These are phyloP conservation scores for Falco columbarius DNA, from an alignment of 2,797 vertebrate genomes.

Conservation along the genomic window DNA sequence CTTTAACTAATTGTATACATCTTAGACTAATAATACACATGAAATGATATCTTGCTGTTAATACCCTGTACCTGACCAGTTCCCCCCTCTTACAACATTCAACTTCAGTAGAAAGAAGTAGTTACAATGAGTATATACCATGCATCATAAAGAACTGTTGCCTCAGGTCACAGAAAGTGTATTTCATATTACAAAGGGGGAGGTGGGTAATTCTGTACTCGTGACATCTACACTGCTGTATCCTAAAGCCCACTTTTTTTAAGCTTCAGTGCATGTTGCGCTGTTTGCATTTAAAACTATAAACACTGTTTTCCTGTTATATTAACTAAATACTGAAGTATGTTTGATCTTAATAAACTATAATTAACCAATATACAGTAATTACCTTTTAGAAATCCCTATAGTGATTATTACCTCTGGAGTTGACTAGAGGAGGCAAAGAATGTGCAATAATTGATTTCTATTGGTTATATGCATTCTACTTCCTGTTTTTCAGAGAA, in stretches of 20 bases:
- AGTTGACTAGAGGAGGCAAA: constrained; percentile 64
- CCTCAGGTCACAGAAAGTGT: constrained; percentile 30
- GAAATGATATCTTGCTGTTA: constrained; percentile 44
- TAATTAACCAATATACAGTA: constrained; percentile 75
- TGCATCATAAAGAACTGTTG: neutral
- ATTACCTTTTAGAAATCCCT: constrained; percentile 77
- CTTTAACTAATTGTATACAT: constrained; percentile 31
- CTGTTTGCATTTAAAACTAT: constrained; percentile 48
- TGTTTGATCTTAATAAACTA: constrained; percentile 55
- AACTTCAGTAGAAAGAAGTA: neutral
- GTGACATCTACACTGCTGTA: constrained; percentile 23
- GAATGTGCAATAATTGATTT: constrained; percentile 71
- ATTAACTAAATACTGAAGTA: constrained; percentile 50
- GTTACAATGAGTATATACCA: neutral
- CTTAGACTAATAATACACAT: constrained; percentile 32
- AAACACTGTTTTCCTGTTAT: constrained; percentile 55
- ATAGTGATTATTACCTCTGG: constrained; percentile 74
- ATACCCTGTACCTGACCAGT: neutral
- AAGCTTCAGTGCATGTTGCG: constrained; percentile 4
- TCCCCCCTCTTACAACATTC: neutral
- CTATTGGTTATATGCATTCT: constrained; percentile 60
- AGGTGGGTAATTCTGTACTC: neutral
- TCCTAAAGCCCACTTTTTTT: neutral
- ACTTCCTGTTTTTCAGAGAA: constrained; percentile 55
- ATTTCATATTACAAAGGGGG: neutral